Percentiles rank a stretch among this genome's conserved stretches.
Conservation (phyloP, 2,888 invertebrate species). For the Standfussiana lucernea region DNA sequence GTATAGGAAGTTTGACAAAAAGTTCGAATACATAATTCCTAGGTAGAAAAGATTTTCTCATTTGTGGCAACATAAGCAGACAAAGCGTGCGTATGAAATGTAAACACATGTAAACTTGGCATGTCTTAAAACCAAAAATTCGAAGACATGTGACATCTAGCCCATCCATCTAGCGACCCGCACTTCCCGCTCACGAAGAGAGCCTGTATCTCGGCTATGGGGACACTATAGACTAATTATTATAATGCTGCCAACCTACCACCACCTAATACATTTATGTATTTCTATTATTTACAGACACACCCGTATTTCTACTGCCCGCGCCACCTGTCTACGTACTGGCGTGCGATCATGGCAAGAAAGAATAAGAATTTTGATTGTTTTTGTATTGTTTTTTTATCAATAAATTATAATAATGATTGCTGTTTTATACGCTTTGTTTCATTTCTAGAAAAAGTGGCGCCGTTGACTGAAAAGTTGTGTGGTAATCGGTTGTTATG, state of each 20-base stretch:
- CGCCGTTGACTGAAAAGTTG: background rate
- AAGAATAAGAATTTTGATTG: constrained; percentile 32
- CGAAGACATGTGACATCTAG: no score
- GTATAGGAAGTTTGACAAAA: background rate
- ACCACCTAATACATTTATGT: no score
- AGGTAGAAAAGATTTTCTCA: background rate
- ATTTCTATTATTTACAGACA: constrained; percentile 74
- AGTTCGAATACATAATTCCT: background rate
- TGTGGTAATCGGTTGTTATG: background rate
- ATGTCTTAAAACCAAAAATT: no score
- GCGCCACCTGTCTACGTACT: constrained; percentile 83
- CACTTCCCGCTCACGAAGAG: no score
- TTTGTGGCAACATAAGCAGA: background rate
- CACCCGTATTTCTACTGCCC: constrained; percentile 78
- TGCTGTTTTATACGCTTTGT: background rate
- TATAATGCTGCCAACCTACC: no score
- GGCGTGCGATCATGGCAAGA: constrained; percentile 78
- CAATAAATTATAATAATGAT: constrained; percentile 32
- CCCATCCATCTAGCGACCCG: no score
- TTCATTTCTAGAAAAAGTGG: background rate
- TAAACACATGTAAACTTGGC: no score
- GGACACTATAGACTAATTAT: no score
- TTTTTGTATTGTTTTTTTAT: constrained; percentile 3
- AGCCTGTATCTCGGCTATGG: no score
- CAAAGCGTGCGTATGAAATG: background rate